Conservation (phyloP, 2,888 invertebrate genomes). For the Parnassius apollo region DNA sequence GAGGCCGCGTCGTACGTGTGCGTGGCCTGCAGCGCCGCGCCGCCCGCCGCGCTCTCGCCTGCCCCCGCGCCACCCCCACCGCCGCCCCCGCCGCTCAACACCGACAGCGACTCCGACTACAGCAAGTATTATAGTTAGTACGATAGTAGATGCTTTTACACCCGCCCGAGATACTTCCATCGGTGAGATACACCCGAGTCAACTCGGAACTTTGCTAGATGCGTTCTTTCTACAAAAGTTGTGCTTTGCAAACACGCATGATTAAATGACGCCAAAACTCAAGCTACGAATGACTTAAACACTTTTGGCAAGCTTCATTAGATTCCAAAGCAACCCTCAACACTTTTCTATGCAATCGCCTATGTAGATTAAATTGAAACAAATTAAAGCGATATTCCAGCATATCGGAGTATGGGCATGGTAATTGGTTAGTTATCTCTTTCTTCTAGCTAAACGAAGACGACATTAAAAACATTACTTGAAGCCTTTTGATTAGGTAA, state of each 20-base stretch:
- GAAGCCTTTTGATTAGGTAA: background rate
- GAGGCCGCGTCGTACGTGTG: conserved; percentile 45
- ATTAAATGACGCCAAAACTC: conserved; percentile 7
- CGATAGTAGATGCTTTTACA: conserved; percentile 68
- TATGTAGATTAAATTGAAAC: background rate
- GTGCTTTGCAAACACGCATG: conserved; percentile 28
- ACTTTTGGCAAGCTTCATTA: conserved; percentile 12
- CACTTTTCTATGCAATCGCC: background rate
- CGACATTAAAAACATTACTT: background rate
- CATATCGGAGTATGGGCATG: conserved; percentile 17
- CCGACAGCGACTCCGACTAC: conserved; percentile 76
- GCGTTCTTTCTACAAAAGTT: conserved; percentile 32
- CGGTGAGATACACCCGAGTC: conserved; percentile 37
- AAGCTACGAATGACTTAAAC: background rate
- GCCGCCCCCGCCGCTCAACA: conserved; percentile 35
- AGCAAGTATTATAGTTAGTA: conserved; percentile 81
- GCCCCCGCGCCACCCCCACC: conserved; percentile 29
- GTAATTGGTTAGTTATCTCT: background rate
- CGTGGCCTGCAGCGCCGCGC: conserved; percentile 41
- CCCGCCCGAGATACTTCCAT: conserved; percentile 43
- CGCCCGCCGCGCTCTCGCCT: conserved; percentile 33
- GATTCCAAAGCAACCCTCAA: background rate
- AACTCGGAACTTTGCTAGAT: conserved; percentile 29
- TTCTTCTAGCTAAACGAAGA: background rate
- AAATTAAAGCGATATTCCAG: background rate